Evolutionary conservation across 1,140 invertebrate genomes (phyloP).

Genomic region (Cecropterus lyciades): DNA sequence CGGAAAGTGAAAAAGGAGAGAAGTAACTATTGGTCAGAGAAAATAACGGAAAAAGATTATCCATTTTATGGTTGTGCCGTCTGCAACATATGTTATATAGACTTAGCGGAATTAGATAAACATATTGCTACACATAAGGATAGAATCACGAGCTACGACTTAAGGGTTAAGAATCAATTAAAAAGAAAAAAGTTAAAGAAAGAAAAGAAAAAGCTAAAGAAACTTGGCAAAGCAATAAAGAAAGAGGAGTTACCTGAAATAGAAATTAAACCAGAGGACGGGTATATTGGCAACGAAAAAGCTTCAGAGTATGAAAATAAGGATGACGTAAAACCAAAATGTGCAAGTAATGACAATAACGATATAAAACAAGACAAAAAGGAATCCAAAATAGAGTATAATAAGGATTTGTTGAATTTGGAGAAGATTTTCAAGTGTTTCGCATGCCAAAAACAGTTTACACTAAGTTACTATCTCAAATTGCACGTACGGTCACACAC

Average conservation of each 20-base stretch:
- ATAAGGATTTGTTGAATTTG: conserved; percentile 50
- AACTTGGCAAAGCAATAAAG: conserved; percentile 54
- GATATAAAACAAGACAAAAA: conserved; percentile 1
- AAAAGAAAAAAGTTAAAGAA: conserved; percentile 67
- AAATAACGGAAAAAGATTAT: conserved; percentile 65
- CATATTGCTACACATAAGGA: conserved; percentile 70
- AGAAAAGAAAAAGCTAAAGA: conserved; percentile 65
- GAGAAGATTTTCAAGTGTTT: conserved; percentile 78
- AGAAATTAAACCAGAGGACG: conserved; percentile 74
- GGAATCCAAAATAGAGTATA: conserved; percentile 27
- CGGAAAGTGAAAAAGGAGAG: conserved; percentile 51
- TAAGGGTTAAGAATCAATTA: conserved; percentile 64
- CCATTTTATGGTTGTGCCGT: conserved; percentile 72
- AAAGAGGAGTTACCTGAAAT: conserved; percentile 49
- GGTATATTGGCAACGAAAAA: conserved; percentile 70
- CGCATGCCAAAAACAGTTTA: conserved; percentile 73
- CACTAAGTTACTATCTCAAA: conserved; percentile 73
- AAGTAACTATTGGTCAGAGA: conserved; percentile 63
- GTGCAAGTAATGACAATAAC: conserved; percentile 26
- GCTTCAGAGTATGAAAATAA: conserved; percentile 46
- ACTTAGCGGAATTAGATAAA: conserved; percentile 58
- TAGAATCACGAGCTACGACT: conserved; percentile 68
- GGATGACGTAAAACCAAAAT: conserved; percentile 3
- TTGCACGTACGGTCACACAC: conserved; percentile 77
- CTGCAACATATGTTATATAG: conserved; percentile 63